phyloP scores from a whole-genome alignment of 2,113 vertebrate genomes.

The Apodemus sylvaticus region DNA sequence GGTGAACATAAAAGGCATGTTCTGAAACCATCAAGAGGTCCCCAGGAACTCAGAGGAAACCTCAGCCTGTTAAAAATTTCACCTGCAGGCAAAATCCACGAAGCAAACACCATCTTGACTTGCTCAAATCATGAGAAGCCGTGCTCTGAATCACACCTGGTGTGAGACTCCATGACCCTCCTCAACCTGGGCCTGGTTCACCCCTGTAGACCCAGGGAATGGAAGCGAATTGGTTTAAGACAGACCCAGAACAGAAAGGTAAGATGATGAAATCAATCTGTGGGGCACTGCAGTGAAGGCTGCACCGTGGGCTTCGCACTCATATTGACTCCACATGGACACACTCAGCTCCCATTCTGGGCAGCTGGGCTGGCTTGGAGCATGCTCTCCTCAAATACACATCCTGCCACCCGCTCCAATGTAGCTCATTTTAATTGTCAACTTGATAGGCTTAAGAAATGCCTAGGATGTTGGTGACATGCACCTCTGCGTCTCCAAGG shows the following conservation, averaged over 20 bases:
- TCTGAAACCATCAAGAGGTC: neutral
- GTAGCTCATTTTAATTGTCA: neutral
- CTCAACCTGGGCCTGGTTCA: neutral
- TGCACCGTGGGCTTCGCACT: neutral
- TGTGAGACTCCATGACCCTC: neutral
- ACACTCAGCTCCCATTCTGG: neutral
- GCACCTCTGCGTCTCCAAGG: neutral
- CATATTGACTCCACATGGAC: neutral
- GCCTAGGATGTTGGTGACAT: neutral
- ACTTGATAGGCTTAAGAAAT: neutral
- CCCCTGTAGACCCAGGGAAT: neutral
- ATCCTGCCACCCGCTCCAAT: neutral
- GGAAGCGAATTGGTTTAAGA: conserved; percentile 1
- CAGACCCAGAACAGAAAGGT: neutral
- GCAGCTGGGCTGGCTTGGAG: neutral
- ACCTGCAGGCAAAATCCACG: neutral
- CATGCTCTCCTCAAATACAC: rapidly evolving
- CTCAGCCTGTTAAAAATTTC: neutral
- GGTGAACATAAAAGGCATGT: neutral
- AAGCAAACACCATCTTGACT: neutral
- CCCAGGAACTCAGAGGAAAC: neutral
- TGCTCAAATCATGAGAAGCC: neutral
- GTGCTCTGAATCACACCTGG: neutral
- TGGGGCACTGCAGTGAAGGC: neutral
- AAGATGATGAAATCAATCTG: neutral